A percentile compares a stretch with the other conserved stretches of the same genome.
Conservation (phyloP, 1,140 invertebrate genomes). For the Alviniconcha marisindica region DNA sequence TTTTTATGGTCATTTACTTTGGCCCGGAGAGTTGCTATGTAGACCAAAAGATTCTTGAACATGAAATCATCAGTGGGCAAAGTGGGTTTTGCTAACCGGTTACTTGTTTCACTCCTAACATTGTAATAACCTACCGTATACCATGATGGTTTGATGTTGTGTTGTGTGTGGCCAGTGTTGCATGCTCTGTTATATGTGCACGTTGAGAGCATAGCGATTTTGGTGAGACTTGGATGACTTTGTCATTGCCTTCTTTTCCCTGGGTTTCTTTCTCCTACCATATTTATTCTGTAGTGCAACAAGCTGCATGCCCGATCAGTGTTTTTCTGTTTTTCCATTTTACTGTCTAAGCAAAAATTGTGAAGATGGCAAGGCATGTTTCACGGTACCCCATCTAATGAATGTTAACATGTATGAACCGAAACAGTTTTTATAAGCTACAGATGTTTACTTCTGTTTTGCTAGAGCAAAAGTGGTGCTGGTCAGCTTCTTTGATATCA, state of each 20-base stretch:
- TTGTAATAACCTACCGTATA: no score
- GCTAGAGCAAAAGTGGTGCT: no score
- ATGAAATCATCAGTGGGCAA: no score
- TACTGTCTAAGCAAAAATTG: background rate
- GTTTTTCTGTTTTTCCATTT: background rate
- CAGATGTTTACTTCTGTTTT: no score
- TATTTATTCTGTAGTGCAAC: background rate
- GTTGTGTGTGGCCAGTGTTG: background rate
- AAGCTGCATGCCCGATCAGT: background rate
- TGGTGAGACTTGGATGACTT: constrained; percentile 25
- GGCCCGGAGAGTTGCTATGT: no score
- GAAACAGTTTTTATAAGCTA: no score
- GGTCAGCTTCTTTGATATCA: background rate
- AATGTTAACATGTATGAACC: no score
- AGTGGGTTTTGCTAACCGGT: no score
- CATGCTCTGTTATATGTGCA: constrained; percentile 12
- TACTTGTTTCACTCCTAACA: no score
- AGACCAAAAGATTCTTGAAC: no score
- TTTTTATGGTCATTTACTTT: no score
- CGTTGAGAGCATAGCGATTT: constrained; percentile 27
- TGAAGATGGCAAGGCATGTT: constrained; percentile 4
- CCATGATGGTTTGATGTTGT: background rate
- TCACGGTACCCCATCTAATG: constrained; percentile 8
- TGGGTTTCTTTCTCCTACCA: background rate
- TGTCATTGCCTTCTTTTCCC: constrained; percentile 12